Evolutionary conservation across 2,797 vertebrate species (phyloP).

Genomic region (Scyliorhinus canicula): DNA sequence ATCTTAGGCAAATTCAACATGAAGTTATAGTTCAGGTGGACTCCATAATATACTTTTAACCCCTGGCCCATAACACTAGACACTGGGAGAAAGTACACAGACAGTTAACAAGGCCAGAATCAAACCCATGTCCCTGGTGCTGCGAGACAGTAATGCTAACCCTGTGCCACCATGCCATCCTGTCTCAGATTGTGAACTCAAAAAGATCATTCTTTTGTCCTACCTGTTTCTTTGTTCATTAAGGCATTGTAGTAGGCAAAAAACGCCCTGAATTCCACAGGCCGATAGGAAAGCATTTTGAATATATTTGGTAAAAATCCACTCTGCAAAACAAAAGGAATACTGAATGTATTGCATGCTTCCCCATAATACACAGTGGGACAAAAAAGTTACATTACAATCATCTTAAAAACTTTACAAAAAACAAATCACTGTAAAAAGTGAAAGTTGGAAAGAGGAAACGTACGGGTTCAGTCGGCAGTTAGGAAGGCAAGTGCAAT

Average conservation of each 20-base stretch:
- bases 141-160: too few species aligned
- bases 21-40: too few species aligned
- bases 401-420: background rate
- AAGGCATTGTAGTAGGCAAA: constrained; percentile 76
- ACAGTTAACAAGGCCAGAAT: too few species aligned
- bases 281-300: constrained; percentile 67
- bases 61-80: too few species aligned
- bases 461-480: too few species aligned
- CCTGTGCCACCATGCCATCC: too few species aligned
- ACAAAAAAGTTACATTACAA: background rate
- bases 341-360: background rate
- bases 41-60: too few species aligned
- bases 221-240: constrained; percentile 82
- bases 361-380: background rate
- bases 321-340: constrained; percentile 49
- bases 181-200: too few species aligned
- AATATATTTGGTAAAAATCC: constrained; percentile 78
- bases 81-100: too few species aligned
- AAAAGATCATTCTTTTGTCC: constrained; percentile 2
- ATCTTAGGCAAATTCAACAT: too few species aligned
- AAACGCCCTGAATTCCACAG: constrained; percentile 76
- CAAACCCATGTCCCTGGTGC: too few species aligned
- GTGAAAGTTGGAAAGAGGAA: background rate
- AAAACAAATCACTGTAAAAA: background rate
- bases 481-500: too few species aligned